A percentile compares a stretch with the other conserved stretches of the same genome.
Conservation (phyloP, 1,140 invertebrate genomes). For the Carposina sasakii region DNA sequence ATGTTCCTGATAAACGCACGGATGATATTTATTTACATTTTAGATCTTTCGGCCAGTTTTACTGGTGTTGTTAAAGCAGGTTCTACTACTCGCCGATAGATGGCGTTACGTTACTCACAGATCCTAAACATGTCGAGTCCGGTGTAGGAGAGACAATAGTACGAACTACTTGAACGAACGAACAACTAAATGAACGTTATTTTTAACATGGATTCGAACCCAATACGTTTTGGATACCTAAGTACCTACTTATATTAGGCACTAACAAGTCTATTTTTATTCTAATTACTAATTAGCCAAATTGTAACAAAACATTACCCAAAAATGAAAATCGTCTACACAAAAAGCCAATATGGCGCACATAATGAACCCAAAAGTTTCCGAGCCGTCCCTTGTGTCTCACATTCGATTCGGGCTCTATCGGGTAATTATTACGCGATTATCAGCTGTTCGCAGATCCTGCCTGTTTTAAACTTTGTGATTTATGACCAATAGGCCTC, state of each 20-base stretch:
- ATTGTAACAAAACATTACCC: neutral
- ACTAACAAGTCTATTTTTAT: no score
- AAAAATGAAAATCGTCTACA: neutral
- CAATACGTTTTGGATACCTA: no score
- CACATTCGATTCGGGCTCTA: constrained; percentile 13
- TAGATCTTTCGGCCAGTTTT: no score
- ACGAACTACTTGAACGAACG: no score
- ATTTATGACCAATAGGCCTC: constrained; percentile 48
- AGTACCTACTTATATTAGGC: no score
- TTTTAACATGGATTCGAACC: no score
- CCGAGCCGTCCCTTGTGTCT: neutral
- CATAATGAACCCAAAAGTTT: neutral
- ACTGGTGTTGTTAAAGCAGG: no score
- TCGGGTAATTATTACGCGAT: constrained; percentile 48
- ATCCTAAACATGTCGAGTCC: no score
- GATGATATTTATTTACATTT: no score
- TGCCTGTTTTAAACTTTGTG: constrained; percentile 47
- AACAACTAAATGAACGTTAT: no score
- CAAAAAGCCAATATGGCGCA: neutral
- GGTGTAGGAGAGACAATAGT: no score
- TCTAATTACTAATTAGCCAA: neutral
- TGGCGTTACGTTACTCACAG: constrained; percentile 36
- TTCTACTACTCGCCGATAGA: constrained; percentile 33
- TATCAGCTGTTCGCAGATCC: constrained; percentile 38
- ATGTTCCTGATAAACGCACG: no score